Evolutionary conservation across 2,888 invertebrate species (phyloP), one percentile per base, ranked within the genome.

Genomic region (Andricus quercusramuli): DNA sequence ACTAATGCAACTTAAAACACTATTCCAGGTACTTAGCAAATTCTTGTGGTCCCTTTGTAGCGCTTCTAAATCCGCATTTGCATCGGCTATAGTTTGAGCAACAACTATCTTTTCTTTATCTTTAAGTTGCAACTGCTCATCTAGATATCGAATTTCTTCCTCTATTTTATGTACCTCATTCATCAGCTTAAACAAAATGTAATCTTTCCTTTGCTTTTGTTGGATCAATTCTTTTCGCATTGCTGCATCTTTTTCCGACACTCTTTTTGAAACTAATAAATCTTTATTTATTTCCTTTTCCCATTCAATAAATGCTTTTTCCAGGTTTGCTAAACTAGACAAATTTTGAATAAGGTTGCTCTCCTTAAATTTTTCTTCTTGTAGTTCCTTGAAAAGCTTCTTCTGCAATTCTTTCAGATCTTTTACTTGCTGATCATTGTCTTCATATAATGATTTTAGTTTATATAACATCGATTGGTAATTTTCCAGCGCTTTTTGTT

Each of bases 21-120:
- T 95, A 89, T 96, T 95, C 97, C 97, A 97, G 9, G 96, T 94
- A 86, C 95, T 95, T 83, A 96, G 94, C 25, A 97, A 93, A 6
- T 95, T 95, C 62, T 95, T 95, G 83, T 96, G 95, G 86, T 97
- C 97, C 74, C 94, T 93, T 86, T 96, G 95, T 76, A 97, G 90
- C 32, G 95, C 95, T 89, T 96, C 96, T 32, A 97, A 93, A 88
- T 97, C 97, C 0, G 95, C 95, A 82, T 95, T 95, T n/a, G 96
- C 96, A 83, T 96, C 94, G 0, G 95, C 94, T 44, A 96, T 94
- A 90, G 95, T 93, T 87, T 94, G 94, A 62, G 94, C 94, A 22
- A 95, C 88, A 20, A 93, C 91, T 81, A 95, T 94, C 89, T 95
- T 94, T 87, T 96, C 95, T 6, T 93, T 93, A 70, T 94, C 94